A percentile compares a stretch with the other conserved stretches of the same genome.
Evolutionary conservation across 2,113 vertebrate genomes (phyloP).

Genomic region (Perca schrenkii): DNA sequence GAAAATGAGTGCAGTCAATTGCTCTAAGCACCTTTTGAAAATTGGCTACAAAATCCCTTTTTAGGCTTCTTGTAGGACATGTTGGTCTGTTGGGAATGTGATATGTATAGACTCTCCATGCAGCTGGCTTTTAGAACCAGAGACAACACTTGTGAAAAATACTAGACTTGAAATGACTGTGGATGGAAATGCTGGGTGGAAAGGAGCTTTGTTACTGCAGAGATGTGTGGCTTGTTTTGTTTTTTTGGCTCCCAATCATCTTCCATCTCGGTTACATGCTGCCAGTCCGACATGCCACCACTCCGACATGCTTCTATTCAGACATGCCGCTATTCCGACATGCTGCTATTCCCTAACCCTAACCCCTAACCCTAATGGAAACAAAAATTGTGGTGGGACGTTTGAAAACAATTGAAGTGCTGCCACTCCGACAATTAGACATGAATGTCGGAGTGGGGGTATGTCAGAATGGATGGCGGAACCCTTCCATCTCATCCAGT

Average conservation of each 20-base stretch:
- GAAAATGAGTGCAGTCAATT: not conserved
- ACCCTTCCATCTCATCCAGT: slow-evolving; percentile 20
- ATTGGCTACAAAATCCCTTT: not conserved
- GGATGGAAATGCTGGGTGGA: not conserved
- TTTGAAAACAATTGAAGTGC: too few species aligned
- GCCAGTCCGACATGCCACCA: too few species aligned
- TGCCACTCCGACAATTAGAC: too few species aligned
- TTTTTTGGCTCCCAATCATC: slow-evolving; percentile 18
- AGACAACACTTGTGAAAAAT: not conserved
- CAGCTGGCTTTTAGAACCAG: not conserved
- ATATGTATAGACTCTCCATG: not conserved
- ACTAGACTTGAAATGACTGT: not conserved
- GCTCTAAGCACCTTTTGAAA: not conserved
- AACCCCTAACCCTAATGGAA: too few species aligned
- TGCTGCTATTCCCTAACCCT: too few species aligned
- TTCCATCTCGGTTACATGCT: slow-evolving; percentile 6
- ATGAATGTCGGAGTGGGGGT: too few species aligned
- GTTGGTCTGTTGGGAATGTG: not conserved
- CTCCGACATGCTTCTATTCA: too few species aligned
- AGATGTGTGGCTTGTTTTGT: slow-evolving; percentile 5
- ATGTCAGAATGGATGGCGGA: too few species aligned
- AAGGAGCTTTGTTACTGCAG: slow-evolving; percentile 3
- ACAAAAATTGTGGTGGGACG: too few species aligned
- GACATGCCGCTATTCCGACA: too few species aligned
- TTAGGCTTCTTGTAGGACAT: not conserved